Conservation (phyloP, 2,888 invertebrate species). For the Amphiduros pacificus region DNA sequence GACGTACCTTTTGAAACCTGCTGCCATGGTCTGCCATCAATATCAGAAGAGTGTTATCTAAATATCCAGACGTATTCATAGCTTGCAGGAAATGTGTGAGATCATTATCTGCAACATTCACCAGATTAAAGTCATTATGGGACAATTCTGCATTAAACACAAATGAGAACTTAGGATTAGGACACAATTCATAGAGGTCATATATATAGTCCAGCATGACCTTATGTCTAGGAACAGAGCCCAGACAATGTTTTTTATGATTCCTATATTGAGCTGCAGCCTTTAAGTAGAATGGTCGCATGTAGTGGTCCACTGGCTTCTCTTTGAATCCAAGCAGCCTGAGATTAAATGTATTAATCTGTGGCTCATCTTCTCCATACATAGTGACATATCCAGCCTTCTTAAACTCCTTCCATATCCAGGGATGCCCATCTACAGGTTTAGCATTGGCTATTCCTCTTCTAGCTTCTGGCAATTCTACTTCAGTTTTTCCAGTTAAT, state of each 20-base stretch:
- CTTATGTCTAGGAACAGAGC: conserved; percentile 71
- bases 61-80: neutral
- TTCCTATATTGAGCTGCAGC: neutral
- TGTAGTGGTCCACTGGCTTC: conserved; percentile 87
- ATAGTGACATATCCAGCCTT: conserved; percentile 66
- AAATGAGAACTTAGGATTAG: conserved; percentile 78
- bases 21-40: conserved; percentile 90
- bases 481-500: conserved; percentile 9
- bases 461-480: conserved; percentile 15
- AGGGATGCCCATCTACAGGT: conserved; percentile 77
- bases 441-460: conserved; percentile 64
- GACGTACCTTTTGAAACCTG: conserved; percentile 77
- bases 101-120: conserved; percentile 71
- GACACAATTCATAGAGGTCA: conserved; percentile 67
- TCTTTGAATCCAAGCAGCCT: conserved; percentile 77
- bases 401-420: conserved; percentile 81
- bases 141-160: conserved; percentile 86
- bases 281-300: conserved; percentile 65
- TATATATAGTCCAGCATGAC: conserved; percentile 58
- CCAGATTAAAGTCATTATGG: conserved; percentile 80
- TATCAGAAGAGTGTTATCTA: conserved; percentile 80
- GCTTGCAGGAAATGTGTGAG: conserved; percentile 63
- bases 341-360: conserved; percentile 82
- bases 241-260: conserved; percentile 66
- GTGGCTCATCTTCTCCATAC: conserved; percentile 83